Conservation (phyloP, 2,113 vertebrate species). For the Columba janthina region DNA sequence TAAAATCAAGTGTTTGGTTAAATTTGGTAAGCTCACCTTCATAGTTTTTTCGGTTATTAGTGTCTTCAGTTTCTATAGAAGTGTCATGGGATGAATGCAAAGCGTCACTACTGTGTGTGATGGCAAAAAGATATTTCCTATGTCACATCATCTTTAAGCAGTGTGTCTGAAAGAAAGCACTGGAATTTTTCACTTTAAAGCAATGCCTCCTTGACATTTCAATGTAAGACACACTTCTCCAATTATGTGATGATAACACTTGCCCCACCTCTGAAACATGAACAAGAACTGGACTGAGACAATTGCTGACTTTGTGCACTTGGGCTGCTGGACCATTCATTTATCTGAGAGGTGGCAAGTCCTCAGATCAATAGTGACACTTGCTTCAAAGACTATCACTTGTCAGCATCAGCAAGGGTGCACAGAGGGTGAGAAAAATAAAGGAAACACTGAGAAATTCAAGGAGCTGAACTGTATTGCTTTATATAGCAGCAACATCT, state of each 20-base stretch:
- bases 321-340: neutral
- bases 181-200: neutral
- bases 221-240: neutral
- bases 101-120: accelerated
- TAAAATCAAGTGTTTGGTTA: neutral
- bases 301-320: neutral
- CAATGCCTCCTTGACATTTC: neutral
- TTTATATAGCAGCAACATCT: neutral
- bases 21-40: neutral
- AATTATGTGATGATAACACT: neutral
- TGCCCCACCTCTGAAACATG: neutral
- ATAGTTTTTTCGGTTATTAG: neutral
- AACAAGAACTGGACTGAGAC: neutral
- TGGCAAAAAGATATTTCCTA: neutral
- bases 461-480: neutral
- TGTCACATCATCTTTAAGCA: neutral
- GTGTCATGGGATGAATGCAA: neutral
- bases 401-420: neutral
- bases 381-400: neutral
- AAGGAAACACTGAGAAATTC: neutral
- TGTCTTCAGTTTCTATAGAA: neutral
- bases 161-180: neutral
- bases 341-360: neutral
- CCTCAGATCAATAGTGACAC: neutral
- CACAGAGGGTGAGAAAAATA: neutral